Conservation (phyloP, 30 jellyfish, hydroid and myxozoan genomes). For the Mastigias papua region DNA sequence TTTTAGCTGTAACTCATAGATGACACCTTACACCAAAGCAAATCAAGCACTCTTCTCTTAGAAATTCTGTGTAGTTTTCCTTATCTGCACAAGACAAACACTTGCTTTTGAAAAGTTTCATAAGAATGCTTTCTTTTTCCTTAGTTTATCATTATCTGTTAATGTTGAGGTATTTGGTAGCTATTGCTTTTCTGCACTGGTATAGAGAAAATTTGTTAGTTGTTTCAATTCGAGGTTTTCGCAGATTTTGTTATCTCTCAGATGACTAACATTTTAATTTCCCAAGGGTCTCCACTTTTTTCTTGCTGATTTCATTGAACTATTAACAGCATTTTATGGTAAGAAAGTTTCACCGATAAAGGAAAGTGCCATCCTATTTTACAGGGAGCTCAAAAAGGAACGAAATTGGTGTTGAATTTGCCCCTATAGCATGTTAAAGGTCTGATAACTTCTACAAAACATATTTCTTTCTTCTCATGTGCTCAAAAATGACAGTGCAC, state of each 20-base stretch:
- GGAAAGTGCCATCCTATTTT: conserved; percentile 16
- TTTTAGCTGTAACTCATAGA: background rate
- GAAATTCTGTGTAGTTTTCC: background rate
- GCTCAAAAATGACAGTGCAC: too few relatives aligned
- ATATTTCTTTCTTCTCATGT: too few relatives aligned
- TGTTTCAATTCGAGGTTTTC: too few relatives aligned
- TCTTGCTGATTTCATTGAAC: background rate
- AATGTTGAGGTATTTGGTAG: background rate
- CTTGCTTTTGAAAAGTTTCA: background rate
- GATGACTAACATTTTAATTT: background rate
- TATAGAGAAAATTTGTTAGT: too few relatives aligned
- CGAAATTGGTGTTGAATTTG: background rate
- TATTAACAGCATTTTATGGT: too few relatives aligned
- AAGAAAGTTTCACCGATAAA: too few relatives aligned
- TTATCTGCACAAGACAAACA: background rate
- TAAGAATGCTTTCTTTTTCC: background rate
- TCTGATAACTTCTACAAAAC: too few relatives aligned
- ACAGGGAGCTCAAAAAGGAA: background rate
- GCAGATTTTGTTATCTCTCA: background rate
- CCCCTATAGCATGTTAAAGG: background rate
- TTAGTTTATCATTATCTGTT: too few relatives aligned
- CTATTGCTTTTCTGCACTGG: background rate
- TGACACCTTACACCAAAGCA: conserved; percentile 1
- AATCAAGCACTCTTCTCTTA: background rate
- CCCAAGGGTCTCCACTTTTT: background rate